These are phyloP conservation scores for Hydrozoanthus tunicans DNA, from an alignment of 64 coral and sea anemone species.

Conservation along the genomic window DNA sequence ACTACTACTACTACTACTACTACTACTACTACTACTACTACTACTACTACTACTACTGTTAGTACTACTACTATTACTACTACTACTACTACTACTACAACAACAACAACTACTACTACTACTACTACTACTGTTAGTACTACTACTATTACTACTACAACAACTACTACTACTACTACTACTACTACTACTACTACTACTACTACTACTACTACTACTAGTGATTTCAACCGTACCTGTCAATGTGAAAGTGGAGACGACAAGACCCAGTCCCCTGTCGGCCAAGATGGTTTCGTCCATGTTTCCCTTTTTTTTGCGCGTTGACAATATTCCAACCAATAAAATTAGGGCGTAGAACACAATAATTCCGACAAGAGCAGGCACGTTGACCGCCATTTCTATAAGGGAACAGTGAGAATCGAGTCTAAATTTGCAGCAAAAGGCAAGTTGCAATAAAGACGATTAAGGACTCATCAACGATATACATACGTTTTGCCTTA, in stretches of 20 bases:
- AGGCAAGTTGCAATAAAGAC: too few relatives aligned
- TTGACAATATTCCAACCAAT: conserved; percentile 34
- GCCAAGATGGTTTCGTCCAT: conserved; percentile 33
- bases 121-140: not conserved
- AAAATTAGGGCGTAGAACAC: conserved; percentile 25
- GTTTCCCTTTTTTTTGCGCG: not conserved
- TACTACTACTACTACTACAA: too few relatives aligned
- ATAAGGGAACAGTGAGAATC: not conserved
- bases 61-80: too few relatives aligned
- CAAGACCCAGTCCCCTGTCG: conserved; percentile 1
- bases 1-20: not conserved
- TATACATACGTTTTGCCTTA: too few relatives aligned
- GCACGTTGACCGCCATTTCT: conserved; percentile 44
- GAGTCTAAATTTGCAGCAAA: not conserved
- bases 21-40: not conserved
- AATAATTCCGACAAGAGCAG: conserved; percentile 13
- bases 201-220: not conserved
- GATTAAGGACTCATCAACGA: too few relatives aligned
- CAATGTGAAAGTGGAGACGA: conserved; percentile 33
- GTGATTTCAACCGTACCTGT: not conserved
- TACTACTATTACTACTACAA: not conserved
- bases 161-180: not conserved
- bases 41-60: too few relatives aligned
- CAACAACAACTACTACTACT: too few relatives aligned
- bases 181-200: not conserved